Base-by-base conservation (phyloP, 2,888 invertebrate genomes). In the Cheilosia soror region DNA sequence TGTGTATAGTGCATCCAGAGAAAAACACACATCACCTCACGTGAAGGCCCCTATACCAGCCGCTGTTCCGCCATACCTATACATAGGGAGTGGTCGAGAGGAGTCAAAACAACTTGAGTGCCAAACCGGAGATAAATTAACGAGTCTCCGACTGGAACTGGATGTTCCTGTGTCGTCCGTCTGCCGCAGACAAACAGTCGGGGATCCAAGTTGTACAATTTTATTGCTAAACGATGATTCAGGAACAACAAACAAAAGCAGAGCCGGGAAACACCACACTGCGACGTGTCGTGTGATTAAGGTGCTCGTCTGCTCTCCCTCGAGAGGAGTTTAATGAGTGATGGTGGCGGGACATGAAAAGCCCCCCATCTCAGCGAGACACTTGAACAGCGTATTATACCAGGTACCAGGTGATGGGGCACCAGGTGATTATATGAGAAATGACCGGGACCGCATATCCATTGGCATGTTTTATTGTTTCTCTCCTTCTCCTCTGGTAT, bases 361-460 rank as follows among this genome's bases (percentile, higher is more conserved):
- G 65, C 82, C 77, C 76, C 76, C 71, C 81, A 71, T 76, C 81
- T 62, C 60, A 51, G 49, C 55, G 51, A 31, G 33, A 37, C 42
- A 65, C 72, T 65, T 31, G 62, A 62, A 62, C 72, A 53, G 37
- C 33, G 42, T 11, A 5, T 5, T 31, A n/a, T 4, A 53, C 83
- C 83, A 79, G 83, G 79, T 4, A 53, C 83, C 83, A 79, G 83
- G 79, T 83, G 79, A 84, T 62, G 49, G 63, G 75, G 53, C 58
- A 71, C 84, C 84, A 85, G 84, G 84, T 85, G 84, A 85, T 85
- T 85, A 76, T 85, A 80, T 85, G 84, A 80, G 76, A 80, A 85
- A 85, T 71, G 58, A 69, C 63, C 71, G 60, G 37, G 9, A 33
- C 33, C 71, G 80, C 15, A 42, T 4, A 5, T 80, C 58, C 69